Evolutionary conservation across 2,113 vertebrate species (phyloP).

Genomic region (Kobus ellipsiprymnus): DNA sequence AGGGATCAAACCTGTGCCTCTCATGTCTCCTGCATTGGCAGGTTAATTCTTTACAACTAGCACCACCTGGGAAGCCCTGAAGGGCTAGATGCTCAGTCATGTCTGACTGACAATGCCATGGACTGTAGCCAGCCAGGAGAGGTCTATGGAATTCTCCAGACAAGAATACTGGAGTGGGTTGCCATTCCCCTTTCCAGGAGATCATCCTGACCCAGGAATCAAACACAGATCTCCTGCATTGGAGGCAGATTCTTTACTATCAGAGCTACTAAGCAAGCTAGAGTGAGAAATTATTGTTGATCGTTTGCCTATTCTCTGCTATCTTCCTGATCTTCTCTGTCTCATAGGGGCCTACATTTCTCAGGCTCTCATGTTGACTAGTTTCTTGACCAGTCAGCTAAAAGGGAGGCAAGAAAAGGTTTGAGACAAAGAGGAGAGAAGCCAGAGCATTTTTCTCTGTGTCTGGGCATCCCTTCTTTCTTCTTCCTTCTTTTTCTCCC

Average conservation of each 20-base stretch:
- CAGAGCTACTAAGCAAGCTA: not conserved
- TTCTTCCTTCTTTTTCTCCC: not conserved
- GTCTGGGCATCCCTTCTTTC: not conserved
- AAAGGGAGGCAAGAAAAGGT: not conserved
- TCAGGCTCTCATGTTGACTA: not conserved
- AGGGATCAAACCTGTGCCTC: not conserved
- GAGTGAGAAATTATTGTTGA: not conserved
- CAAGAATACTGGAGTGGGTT: not conserved
- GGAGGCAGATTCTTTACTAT: not conserved
- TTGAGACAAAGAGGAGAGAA: not conserved
- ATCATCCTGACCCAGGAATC: not conserved
- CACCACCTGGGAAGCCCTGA: not conserved
- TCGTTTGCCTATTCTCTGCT: not conserved
- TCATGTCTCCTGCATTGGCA: not conserved
- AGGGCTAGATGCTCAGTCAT: not conserved
- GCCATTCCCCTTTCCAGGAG: not conserved
- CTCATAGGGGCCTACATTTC: not conserved
- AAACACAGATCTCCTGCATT: not conserved
- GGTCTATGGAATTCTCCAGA: not conserved
- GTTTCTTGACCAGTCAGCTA: not conserved
- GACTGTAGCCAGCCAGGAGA: not conserved
- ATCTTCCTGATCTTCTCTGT: not conserved
- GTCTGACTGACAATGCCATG: not conserved
- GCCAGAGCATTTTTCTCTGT: not conserved
- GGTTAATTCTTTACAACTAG: not conserved